Evolutionary conservation across 2,888 invertebrate genomes (phyloP), one percentile per base, ranked within the genome.

Genomic region (Lottia scabra): DNA sequence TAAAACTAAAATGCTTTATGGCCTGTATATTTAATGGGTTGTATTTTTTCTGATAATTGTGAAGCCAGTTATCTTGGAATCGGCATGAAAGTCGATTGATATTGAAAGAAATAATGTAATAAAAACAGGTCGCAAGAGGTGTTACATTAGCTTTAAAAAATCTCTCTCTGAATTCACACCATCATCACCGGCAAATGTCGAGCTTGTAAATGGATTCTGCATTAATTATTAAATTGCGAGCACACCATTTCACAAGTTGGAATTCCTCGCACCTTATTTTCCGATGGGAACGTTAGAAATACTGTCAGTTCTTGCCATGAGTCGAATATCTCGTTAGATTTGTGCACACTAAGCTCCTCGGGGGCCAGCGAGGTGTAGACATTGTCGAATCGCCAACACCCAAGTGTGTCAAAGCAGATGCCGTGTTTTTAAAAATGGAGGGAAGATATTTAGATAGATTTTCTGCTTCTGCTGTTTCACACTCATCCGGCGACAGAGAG

Each of bases 181-280:
- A 23, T 23, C 23, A 23, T 56, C 19, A 56, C 23, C 56, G 56
- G 56, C 23, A 19, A 56, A 56, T 56, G 56, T 56, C 19, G 56
- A 56, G 56, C 56, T 56, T 56, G 56, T 56, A 56, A 56, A 56
- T 56, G 56, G 56, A 56, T 56, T 56, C 56, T 56, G 56, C 56
- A 56, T 56, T 19, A 56, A 56, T 56, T 56, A 56, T 56, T 56
- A 56, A 56, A 56, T 56, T 56, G 56, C 23, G 56, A 56, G 56
- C 56, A 56, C 19, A 56, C 56, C 19, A 19, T 56, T 56, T 56
- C 56, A 23, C 56, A 19, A 56, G 56, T 56, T 56, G 23, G 56
- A 56, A 56, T 56, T 56, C 56, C 56, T 19, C 19, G 23, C 56
- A 56, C 56, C 56, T 56, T 23, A 56, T 56, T 56, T 56, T 56